Conservation (phyloP, 2,888 invertebrate species). For the Drosophila austrosaltans region DNA sequence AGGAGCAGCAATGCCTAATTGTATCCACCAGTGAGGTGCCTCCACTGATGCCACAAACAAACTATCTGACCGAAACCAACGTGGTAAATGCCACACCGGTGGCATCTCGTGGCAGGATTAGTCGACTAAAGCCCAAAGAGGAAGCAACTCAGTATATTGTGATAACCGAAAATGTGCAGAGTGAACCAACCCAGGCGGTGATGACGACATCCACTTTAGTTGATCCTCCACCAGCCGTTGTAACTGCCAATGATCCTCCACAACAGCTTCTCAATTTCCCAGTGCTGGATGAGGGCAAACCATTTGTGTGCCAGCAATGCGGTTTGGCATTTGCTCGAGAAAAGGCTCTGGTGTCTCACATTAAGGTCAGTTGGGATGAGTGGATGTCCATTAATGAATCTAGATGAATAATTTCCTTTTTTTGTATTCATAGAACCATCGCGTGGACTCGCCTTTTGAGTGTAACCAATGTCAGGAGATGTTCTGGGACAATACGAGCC, state of each 20-base stretch:
- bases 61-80: slow-evolving; percentile 36
- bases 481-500: slow-evolving; percentile 88
- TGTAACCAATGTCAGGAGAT: slow-evolving; percentile 92
- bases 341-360: slow-evolving; percentile 91
- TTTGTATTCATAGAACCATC: slow-evolving; percentile 86
- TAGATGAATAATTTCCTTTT: not conserved
- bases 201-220: slow-evolving; percentile 13
- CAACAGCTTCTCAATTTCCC: slow-evolving; percentile 83
- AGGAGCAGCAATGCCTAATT: slow-evolving; percentile 31
- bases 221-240: slow-evolving; percentile 4
- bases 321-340: slow-evolving; percentile 91
- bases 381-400: slow-evolving; percentile 10
- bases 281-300: slow-evolving; percentile 88
- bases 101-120: slow-evolving; percentile 72
- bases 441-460: slow-evolving; percentile 91
- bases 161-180: slow-evolving; percentile 60
- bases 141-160: slow-evolving; percentile 75
- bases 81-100: slow-evolving; percentile 31
- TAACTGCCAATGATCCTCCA: slow-evolving; percentile 17
- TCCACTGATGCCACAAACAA: slow-evolving; percentile 36
- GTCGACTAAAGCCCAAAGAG: slow-evolving; percentile 80
- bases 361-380: slow-evolving; percentile 84
- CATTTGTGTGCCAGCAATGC: slow-evolving; percentile 91
- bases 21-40: slow-evolving; percentile 31
- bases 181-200: slow-evolving; percentile 39